These are phyloP conservation scores for Hipposideros larvatus DNA, from an alignment of 2,797 vertebrate species.

Conservation along the genomic window DNA sequence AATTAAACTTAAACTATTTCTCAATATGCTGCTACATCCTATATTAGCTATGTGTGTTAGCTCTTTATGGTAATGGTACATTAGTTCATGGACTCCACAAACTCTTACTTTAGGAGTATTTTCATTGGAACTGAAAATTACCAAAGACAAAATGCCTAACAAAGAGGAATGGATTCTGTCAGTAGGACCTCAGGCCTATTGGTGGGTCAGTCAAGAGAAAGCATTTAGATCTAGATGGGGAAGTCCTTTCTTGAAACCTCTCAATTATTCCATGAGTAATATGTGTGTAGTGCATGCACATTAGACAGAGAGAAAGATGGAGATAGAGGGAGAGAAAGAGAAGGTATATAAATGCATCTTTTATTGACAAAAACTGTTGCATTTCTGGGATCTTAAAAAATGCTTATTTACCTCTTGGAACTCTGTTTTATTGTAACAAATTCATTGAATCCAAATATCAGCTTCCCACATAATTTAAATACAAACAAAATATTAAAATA, in stretches of 20 bases:
- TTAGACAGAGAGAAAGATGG: background rate
- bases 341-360: background rate
- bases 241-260: background rate
- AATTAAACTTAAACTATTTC: background rate
- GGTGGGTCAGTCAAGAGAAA: background rate
- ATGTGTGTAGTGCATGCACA: no score
- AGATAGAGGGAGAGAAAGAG: background rate
- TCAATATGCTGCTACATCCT: background rate
- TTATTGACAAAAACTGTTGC: background rate
- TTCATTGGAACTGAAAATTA: slow-evolving; percentile 54
- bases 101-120: background rate
- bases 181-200: background rate
- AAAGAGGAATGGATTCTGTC: background rate
- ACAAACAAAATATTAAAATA: background rate
- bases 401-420: background rate
- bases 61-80: background rate
- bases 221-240: background rate
- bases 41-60: background rate
- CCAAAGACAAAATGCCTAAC: slow-evolving; percentile 6
- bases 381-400: slow-evolving; percentile 19
- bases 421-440: slow-evolving; percentile 32
- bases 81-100: background rate
- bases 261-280: background rate
- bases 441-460: background rate
- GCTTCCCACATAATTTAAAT: background rate